Base-by-base conservation (phyloP, 2,797 vertebrate species). In the Molossus alvarezi region DNA sequence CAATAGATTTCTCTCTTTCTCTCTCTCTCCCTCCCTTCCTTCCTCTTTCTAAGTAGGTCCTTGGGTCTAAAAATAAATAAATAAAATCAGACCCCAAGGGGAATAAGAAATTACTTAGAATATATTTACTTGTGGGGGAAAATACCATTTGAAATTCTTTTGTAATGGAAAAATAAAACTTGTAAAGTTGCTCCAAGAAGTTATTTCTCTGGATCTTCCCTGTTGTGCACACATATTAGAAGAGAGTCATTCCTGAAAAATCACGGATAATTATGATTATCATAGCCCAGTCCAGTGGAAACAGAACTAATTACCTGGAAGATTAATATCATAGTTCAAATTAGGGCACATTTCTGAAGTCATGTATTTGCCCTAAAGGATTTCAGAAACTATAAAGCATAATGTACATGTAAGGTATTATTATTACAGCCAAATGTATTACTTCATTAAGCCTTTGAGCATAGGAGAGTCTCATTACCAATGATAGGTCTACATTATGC, bases 371-470 rank as follows among this genome's bases (percentile, higher is more conserved):
- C 65, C 80, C 81, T 90, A 58, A 91, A 95, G 65, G 60, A 57
- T 88, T 95, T 96, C 29, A 65, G 83, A 95, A 94, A 67, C 60
- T 89, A 62, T 41, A 91, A 80, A 62, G 33, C n/a, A 7, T 20
- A 76, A 71, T 86, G 72, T 29, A 64, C 62, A 37, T 11, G 1
- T 88, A 91, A 93, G 45, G 5, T 45, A 13, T 89, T 86, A 81
- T 48, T 48, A 88, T 73, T 90, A 91, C 77, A 90, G 45, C 3
- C 55, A 93, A 86, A 81, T 41, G 9, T 48, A 85, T 79, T 29
- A 87, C n/a, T 72, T 93, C 88, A 87, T 64, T 75, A 67, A 85
- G 75, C 37, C 64, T 67, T 85, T 64, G 51, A 69, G 33, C 67
- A 79, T 75, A 91, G 33, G 79, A 64, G n/a, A 53, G 41, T 75